Percentiles rank a stretch among this genome's conserved stretches.
Evolutionary conservation across 2,113 vertebrate species (phyloP).

Genomic region (Tenebrosternarchus preto): DNA sequence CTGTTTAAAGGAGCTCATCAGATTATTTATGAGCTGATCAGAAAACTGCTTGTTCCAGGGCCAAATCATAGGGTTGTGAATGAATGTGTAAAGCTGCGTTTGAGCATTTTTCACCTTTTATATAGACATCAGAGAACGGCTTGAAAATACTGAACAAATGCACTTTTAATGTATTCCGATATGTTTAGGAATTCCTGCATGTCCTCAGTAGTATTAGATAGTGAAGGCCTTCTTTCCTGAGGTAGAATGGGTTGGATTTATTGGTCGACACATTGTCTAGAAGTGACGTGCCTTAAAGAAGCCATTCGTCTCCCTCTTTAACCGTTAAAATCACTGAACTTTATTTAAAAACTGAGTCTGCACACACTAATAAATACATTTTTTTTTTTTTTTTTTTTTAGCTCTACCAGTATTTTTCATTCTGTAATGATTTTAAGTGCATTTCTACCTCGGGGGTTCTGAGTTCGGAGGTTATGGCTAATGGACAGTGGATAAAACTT

Average conservation of each 20-base stretch:
- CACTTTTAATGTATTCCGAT: neutral
- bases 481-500: neutral
- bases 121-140: no score
- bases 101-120: no score
- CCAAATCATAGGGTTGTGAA: no score
- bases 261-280: neutral
- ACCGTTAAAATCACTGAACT: slow-evolving; percentile 26
- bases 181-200: no score
- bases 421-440: no score
- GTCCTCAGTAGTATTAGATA: neutral
- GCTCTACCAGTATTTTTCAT: neutral
- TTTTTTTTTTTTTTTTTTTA: neutral
- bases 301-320: neutral
- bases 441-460: neutral
- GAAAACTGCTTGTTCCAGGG: no score
- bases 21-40: no score
- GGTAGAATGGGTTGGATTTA: neutral
- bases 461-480: no score
- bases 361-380: no score
- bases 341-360: neutral
- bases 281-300: slow-evolving; percentile 10
- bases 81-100: no score
- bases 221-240: neutral
- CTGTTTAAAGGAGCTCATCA: no score
- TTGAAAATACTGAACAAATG: no score